These are phyloP conservation scores for Plebejus argus DNA, from an alignment of 2,888 invertebrate species.

Conservation along the genomic window DNA sequence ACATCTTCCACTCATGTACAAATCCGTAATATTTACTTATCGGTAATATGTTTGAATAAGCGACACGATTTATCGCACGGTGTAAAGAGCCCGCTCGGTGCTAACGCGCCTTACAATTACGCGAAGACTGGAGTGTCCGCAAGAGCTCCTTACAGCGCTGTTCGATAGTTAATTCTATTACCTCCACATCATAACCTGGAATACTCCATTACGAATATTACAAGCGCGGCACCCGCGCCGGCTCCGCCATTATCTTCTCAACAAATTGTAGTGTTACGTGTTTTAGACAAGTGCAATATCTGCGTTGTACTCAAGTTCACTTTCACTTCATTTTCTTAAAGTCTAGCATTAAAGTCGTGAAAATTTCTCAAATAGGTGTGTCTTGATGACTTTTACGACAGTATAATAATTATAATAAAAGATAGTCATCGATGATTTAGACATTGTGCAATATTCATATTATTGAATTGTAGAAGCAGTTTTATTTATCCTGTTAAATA, in stretches of 20 bases:
- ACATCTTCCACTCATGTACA: not conserved
- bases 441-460: too few species aligned
- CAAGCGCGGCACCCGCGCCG: not conserved
- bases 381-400: not conserved
- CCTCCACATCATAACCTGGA: constrained; percentile 24
- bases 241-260: constrained; percentile 11
- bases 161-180: constrained; percentile 27
- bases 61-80: not conserved
- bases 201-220: constrained; percentile 17
- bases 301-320: not conserved
- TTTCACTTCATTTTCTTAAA: not conserved
- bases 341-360: too few species aligned
- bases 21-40: not conserved
- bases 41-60: not conserved
- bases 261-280: constrained; percentile 8
- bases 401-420: too few species aligned
- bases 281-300: not conserved
- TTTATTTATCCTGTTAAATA: too few species aligned
- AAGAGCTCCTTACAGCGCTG: constrained; percentile 23
- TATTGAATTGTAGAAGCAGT: too few species aligned
- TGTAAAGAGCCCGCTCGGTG: not conserved
- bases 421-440: too few species aligned
- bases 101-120: constrained; percentile 16
- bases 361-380: not conserved
- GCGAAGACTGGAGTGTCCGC: constrained; percentile 26